Evolutionary conservation across 2,797 vertebrate species (phyloP).

Genomic region (Pseudopleuronectes americanus): DNA sequence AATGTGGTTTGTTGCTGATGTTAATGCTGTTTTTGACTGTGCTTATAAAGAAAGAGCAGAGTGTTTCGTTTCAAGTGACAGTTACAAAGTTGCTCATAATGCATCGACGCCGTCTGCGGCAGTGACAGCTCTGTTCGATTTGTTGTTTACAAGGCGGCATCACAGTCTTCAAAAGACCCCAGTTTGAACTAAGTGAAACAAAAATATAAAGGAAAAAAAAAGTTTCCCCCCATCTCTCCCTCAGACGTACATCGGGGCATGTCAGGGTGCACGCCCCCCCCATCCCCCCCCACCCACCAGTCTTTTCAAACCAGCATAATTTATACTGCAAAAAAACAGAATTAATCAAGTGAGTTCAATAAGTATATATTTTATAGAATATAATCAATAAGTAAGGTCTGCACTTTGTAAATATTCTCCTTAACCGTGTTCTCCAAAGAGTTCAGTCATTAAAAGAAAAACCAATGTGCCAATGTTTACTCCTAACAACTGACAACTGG

Average conservation of each 20-base stretch:
- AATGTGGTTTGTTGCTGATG: neutral
- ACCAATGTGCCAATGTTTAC: too few species aligned
- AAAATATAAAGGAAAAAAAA: constrained; percentile 19
- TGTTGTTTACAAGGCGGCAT: constrained; percentile 50
- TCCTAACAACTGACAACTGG: too few species aligned
- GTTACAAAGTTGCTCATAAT: constrained; percentile 37
- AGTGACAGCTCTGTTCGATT: constrained; percentile 2
- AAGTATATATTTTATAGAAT: too few species aligned
- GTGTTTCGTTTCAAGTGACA: constrained; percentile 3
- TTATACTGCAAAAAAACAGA: too few species aligned
- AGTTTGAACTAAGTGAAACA: constrained; percentile 30
- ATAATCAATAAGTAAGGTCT: too few species aligned
- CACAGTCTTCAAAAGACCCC: constrained; percentile 42
- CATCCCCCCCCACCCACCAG: neutral
- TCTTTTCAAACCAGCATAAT: too few species aligned
- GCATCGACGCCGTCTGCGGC: constrained; percentile 29
- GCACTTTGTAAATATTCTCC: too few species aligned
- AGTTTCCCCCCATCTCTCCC: neutral
- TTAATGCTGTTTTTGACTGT: constrained; percentile 8
- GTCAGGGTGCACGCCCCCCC: constrained; percentile 11
- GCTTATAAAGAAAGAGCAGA: neutral
- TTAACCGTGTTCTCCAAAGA: too few species aligned
- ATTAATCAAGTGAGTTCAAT: too few species aligned
- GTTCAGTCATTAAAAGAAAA: too few species aligned
- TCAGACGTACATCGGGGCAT: neutral